A percentile compares a stretch with the other conserved stretches of the same genome.
phyloP scores from a whole-genome alignment of 92 coral and sea anemone genomes.

The Micromussa lordhowensis region DNA sequence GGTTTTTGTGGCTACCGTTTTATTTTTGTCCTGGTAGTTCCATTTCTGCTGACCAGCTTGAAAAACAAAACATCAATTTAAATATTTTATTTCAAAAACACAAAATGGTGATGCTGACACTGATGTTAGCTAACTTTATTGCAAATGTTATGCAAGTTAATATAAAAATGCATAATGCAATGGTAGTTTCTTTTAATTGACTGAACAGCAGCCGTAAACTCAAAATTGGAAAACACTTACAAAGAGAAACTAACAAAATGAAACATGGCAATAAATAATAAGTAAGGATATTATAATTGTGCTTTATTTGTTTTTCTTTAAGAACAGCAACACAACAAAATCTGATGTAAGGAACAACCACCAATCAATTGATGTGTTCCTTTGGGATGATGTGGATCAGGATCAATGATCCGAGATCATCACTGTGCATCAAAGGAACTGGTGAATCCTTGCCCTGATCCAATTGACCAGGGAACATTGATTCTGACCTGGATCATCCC shows the following conservation, averaged over 20 bases:
- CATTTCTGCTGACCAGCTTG: no score
- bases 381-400: no score
- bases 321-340: not conserved
- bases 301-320: not conserved
- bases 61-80: not conserved
- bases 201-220: not conserved
- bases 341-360: no score
- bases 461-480: no score
- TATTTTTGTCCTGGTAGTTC: no score
- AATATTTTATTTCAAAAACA: conserved; percentile 29
- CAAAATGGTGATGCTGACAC: no score
- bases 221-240: not conserved
- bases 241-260: not conserved
- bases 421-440: no score
- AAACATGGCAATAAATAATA: not conserved
- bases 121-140: not conserved
- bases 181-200: not conserved
- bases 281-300: not conserved
- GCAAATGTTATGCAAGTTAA: not conserved
- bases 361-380: no score
- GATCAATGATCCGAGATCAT: no score
- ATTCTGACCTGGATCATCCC: no score
- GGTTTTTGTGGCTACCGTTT: no score
- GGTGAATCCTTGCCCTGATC: no score
- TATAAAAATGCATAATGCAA: not conserved